A percentile compares a stretch with the other conserved stretches of the same genome.
Evolutionary conservation across 2,888 invertebrate species (phyloP).

Genomic region (Vandiemenella viatica): DNA sequence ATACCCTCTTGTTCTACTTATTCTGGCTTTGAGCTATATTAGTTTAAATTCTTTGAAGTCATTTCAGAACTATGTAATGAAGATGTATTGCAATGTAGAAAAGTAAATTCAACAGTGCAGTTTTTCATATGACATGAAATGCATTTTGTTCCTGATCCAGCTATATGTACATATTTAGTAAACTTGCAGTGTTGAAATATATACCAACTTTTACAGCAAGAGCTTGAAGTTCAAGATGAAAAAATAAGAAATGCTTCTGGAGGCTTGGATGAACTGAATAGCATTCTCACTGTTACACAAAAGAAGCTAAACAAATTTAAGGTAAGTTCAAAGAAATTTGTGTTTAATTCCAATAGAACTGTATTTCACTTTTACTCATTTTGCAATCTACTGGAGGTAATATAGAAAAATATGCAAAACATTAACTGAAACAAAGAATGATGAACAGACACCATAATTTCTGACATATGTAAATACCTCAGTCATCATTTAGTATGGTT

Average conservation of each 20-base stretch:
- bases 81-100: too few species aligned
- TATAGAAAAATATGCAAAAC: too few species aligned
- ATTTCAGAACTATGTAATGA: too few species aligned
- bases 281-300: conserved; percentile 65
- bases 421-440: too few species aligned
- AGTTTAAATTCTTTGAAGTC: background rate
- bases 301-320: conserved; percentile 74
- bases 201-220: conserved; percentile 29
- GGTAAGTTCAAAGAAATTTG: conserved; percentile 30
- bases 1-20: background rate
- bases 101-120: too few species aligned
- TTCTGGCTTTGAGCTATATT: background rate
- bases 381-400: too few species aligned
- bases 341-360: background rate
- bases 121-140: too few species aligned
- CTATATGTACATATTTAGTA: background rate
- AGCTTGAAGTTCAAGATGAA: conserved; percentile 48
- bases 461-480: too few species aligned
- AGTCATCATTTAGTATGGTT: too few species aligned
- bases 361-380: background rate
- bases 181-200: background rate
- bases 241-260: conserved; percentile 45
- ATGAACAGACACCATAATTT: too few species aligned
- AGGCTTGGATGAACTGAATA: conserved; percentile 66
- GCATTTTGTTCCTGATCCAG: too few species aligned